Evolutionary conservation across 2,797 vertebrate genomes (phyloP).

Genomic region (Brachyalestes nurse): DNA sequence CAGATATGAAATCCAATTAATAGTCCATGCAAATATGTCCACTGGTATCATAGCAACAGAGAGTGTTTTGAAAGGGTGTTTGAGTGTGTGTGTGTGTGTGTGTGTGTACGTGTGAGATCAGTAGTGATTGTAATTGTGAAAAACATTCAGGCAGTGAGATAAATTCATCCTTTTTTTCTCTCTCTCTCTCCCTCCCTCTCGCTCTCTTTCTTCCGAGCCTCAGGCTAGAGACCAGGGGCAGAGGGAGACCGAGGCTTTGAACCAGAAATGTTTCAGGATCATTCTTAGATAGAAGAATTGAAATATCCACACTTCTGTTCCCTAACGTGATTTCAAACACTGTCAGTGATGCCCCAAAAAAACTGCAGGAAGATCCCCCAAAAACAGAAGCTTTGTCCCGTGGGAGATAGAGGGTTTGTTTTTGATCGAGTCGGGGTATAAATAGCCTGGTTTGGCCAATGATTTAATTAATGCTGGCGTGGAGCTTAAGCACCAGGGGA

Average conservation of each 20-base stretch:
- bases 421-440: constrained; percentile 67
- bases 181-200: no score
- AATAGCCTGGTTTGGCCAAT: constrained; percentile 63
- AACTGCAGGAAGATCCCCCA: constrained; percentile 18
- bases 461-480: constrained; percentile 60
- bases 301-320: constrained; percentile 14
- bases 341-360: background rate
- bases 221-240: constrained; percentile 2
- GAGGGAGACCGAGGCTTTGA: background rate
- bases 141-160: constrained; percentile 12
- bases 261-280: constrained; percentile 8
- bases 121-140: background rate
- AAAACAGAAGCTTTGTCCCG: constrained; percentile 39
- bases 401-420: constrained; percentile 63
- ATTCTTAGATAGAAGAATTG: constrained; percentile 5
- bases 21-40: constrained; percentile 76
- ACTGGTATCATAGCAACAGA: constrained; percentile 80
- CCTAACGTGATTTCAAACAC: background rate
- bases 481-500: constrained; percentile 45
- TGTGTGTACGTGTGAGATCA: constrained; percentile 22
- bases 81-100: constrained; percentile 55
- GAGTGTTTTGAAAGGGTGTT: constrained; percentile 42
- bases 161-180: background rate
- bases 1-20: constrained; percentile 69
- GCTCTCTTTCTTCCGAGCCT: background rate